A percentile compares a stretch with the other conserved stretches of the same genome.
Evolutionary conservation across 2,888 invertebrate genomes (phyloP).

Genomic region (Steinernema scapterisci): DNA sequence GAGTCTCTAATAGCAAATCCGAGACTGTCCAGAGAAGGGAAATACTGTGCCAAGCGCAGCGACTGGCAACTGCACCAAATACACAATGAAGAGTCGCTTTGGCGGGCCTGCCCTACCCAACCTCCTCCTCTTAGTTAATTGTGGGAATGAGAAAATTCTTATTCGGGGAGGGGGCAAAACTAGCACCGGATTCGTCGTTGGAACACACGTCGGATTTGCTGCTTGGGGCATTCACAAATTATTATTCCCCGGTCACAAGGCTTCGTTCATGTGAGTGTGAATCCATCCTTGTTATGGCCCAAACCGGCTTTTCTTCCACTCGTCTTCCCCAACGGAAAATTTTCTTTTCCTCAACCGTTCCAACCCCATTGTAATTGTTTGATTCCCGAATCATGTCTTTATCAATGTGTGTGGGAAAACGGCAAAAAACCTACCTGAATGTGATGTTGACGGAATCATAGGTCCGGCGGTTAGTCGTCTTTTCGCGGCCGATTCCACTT

Average conservation of each 20-base stretch:
- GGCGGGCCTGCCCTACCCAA: constrained; percentile 12
- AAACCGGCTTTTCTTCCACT: no score
- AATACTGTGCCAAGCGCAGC: no score
- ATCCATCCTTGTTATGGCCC: no score
- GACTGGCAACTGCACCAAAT: neutral
- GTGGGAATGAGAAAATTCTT: constrained; percentile 31
- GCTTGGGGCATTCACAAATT: neutral
- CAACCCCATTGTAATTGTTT: no score
- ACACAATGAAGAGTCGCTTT: neutral
- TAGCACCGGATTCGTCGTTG: neutral
- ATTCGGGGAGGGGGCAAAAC: constrained; percentile 8
- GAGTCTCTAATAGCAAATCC: no score
- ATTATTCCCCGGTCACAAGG: neutral
- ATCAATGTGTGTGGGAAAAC: no score
- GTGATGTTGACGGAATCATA: neutral
- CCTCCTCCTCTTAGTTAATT: constrained; percentile 19
- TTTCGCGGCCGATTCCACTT: neutral
- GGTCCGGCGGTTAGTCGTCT: neutral
- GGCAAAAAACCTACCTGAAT: constrained; percentile 6
- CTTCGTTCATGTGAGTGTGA: no score
- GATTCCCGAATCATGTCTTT: neutral
- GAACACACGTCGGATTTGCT: neutral
- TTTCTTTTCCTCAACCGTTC: no score
- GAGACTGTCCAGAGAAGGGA: no score
- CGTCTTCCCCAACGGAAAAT: no score